Evolutionary conservation across 2,888 invertebrate species (phyloP).

Genomic region (Ellobium chinense): DNA sequence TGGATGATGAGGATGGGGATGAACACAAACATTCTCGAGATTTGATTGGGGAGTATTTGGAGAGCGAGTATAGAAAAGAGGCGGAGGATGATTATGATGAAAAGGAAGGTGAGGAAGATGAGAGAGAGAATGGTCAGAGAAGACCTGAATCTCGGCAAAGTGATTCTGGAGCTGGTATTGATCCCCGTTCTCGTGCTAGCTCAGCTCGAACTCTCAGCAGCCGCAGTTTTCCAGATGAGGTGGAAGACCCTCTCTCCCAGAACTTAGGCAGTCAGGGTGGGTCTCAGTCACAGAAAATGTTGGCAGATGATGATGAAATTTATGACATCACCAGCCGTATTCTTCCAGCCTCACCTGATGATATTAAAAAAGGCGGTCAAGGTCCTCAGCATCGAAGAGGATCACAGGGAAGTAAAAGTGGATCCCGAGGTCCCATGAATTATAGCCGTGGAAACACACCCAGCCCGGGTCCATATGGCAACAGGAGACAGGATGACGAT

Average conservation of each 20-base stretch:
- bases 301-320: conserved; percentile 63
- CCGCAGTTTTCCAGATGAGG: conserved; percentile 66
- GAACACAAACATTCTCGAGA: conserved; percentile 4
- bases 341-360: conserved; percentile 40
- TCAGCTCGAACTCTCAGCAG: conserved; percentile 69
- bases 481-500: neutral
- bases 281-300: conserved; percentile 9
- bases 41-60: conserved; percentile 35
- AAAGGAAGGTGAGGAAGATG: conserved; percentile 41
- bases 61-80: conserved; percentile 33
- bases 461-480: neutral
- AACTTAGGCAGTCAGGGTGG: conserved; percentile 17
- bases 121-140: conserved; percentile 51
- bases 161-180: neutral
- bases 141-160: neutral
- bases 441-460: neutral
- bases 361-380: neutral
- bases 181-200: conserved; percentile 7
- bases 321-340: conserved; percentile 62
- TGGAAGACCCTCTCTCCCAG: conserved; percentile 49
- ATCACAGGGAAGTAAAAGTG: neutral
- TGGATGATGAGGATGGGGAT: conserved; percentile 47
- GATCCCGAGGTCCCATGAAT: conserved; percentile 21
- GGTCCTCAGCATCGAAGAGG: neutral
- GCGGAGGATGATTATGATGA: conserved; percentile 14